Evolutionary conservation across 2,113 vertebrate species (phyloP).

Genomic region (Daboia siamensis): DNA sequence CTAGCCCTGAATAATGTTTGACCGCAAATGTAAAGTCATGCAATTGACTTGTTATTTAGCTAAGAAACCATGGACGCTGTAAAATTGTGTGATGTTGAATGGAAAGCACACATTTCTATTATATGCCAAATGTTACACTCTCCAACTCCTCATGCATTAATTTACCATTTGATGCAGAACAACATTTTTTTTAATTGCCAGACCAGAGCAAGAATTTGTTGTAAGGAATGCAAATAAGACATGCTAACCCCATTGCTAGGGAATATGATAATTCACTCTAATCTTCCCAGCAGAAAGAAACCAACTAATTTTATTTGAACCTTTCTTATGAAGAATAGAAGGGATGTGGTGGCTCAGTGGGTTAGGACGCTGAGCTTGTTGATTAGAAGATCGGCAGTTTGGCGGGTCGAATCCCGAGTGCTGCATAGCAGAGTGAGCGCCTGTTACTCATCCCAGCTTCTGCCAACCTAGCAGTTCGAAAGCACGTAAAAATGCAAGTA

Average conservation of each 20-base stretch:
- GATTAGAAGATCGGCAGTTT: no score
- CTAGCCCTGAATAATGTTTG: neutral
- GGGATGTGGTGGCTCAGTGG: no score
- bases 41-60: neutral
- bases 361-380: no score
- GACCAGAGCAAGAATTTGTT: neutral
- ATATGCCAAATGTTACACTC: neutral
- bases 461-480: no score
- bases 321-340: neutral
- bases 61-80: neutral
- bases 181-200: neutral
- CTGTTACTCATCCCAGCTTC: no score
- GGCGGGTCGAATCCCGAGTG: no score
- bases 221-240: neutral
- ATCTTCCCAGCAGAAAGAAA: slow-evolving; percentile 9
- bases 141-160: neutral
- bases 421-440: no score
- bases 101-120: neutral
- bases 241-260: no score
- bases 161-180: neutral
- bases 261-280: neutral
- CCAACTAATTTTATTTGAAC: neutral
- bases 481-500: no score
- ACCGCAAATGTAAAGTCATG: neutral
- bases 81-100: neutral